Evolutionary conservation across 2,113 vertebrate species (phyloP), one percentile per base, ranked within the genome.

Genomic region (Gallinago paraguaiae): DNA sequence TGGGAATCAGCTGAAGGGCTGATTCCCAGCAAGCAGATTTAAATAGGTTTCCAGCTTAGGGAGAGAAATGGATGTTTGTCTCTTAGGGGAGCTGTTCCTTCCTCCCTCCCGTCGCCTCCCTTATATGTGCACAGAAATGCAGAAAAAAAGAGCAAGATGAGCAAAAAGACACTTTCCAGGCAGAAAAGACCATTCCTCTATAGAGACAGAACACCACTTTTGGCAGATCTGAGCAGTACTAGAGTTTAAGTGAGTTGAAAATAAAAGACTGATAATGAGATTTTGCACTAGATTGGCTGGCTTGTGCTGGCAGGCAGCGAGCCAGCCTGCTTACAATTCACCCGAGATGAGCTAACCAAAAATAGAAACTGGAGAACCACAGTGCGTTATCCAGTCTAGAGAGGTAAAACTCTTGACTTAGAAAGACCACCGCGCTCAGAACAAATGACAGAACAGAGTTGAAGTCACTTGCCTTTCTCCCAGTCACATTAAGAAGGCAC

Each of bases 21-120:
- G 91, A 97, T 96, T 96, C 94, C 93, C 96, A 96, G 92, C 89
- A 93, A 95, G 95, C 83, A 95, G 94, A 97, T 97, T 97, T 95
- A 97, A 97, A 95, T 95, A 95, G 77, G 94, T 92, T 93, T 93
- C 91, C 95, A 97, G 93, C 83, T 94, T 93, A 92, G 56, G 72
- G 74, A 97, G 86, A 95, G 69, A 92, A 91, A 95, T 91, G 83
- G 69, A 90, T 86, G 88, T 82, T 92, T 89, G 86, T 82, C 86
- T 96, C 88, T 75, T 91, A 89, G 39, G 83, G 80, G 48, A 91
- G 72, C 86, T 96, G 69, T 51, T 96, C 24, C 51, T 71, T 88
- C 39, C 35, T 94, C 56, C 69, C 45, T 48, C 20, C 56, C 39
- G 39, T 39, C 39, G 39, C 39, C 69, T 95, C 92, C 76, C 88